Evolutionary conservation across 1,140 invertebrate species (phyloP), one percentile per base, ranked within the genome.

Genomic region (Drosophila nebulosa): DNA sequence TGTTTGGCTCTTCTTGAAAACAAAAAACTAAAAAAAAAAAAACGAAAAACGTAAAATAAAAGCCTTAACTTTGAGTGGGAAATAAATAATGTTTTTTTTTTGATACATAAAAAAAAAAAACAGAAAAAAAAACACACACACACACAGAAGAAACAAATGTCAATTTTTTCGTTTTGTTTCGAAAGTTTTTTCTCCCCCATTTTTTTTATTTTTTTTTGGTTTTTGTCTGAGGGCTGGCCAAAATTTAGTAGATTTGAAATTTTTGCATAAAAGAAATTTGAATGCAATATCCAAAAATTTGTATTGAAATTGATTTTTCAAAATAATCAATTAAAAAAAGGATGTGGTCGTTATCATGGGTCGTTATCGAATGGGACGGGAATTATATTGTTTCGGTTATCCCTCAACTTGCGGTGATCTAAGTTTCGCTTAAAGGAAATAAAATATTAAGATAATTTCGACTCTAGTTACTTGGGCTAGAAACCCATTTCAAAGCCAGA

Each of bases 1-100:
- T 55, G 70, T 30, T 64, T 70, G 51, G 57, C 61, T 74, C 39
- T 46, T 70, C 14, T 61, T 70, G 51, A 57, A 63, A 46, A 52
- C 36, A 64, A 56, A 69, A 56, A 63, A 27, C 27, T 27, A 27
- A 27, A 27, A 27, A 27, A 27, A 27, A 27, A 27, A 27, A 27
- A 27, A 27, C 6, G 3, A 3, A 42, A 35, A 24, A 27, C n/a
- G n/a, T n/a, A n/a, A n/a, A n/a, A n/a, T n/a, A 53, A 39, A 39
- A 39, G 1, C 1, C 6, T 42, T 7, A 46, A 21, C 39, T 46
- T 46, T 46, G 32, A 78, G 70, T 73, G 69, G 65, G 51, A 73
- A 73, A 73, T 72, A 73, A 73, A 74, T 74, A 74, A 56, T 61
- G 62, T 65, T 73, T 73, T 73, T 65, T 73, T 73, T 73, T 73